phyloP scores from a whole-genome alignment of 2,888 invertebrate genomes.

The Cosmopolites sordidus region DNA sequence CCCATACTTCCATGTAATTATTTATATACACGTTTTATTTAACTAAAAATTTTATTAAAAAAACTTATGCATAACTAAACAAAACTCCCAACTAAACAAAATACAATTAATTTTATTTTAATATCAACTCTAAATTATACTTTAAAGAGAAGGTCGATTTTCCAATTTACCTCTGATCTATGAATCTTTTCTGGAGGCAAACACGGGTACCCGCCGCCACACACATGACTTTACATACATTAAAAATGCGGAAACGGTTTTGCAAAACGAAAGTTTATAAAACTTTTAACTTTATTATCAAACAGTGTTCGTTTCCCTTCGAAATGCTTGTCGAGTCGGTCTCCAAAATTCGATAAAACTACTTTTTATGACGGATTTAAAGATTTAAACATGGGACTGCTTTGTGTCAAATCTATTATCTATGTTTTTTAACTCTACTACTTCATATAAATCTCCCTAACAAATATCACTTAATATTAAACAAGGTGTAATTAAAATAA shows the following conservation, averaged over 20 bases:
- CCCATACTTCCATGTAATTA: too few species aligned
- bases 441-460: too few species aligned
- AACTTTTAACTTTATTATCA: conserved; percentile 30
- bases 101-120: too few species aligned
- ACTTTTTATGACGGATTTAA: conserved; percentile 17
- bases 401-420: background rate
- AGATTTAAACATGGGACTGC: conserved; percentile 14
- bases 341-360: conserved; percentile 24
- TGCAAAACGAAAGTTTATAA: conserved; percentile 28
- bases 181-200: conserved; percentile 25
- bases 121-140: too few species aligned
- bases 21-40: too few species aligned
- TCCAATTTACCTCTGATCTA: conserved; percentile 23
- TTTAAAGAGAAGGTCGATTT: conserved; percentile 17
- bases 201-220: conserved; percentile 17
- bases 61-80: too few species aligned
- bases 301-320: conserved; percentile 22
- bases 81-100: too few species aligned
- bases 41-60: too few species aligned
- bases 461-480: too few species aligned
- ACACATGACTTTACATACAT: conserved; percentile 29
- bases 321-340: conserved; percentile 16
- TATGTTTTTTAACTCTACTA: background rate
- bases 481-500: too few species aligned
- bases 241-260: conserved; percentile 27